Percentiles rank a stretch among this genome's conserved stretches.
phyloP scores from a whole-genome alignment of 2,797 vertebrate genomes.

The Taeniopygia guttata region DNA sequence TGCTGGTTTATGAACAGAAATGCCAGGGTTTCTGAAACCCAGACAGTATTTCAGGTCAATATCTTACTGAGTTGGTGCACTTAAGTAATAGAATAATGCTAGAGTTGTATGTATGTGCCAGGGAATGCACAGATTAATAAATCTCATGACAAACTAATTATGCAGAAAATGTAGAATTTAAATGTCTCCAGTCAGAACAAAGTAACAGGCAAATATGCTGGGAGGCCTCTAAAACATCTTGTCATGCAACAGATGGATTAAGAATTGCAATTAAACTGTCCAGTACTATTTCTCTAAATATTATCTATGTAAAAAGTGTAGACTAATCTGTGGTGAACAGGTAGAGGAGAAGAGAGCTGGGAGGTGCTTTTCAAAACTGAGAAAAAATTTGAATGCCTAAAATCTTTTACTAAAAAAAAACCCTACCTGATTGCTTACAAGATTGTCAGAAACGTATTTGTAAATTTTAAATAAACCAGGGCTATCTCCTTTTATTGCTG shows the following conservation, averaged over 20 bases:
- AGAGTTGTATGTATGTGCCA: neutral
- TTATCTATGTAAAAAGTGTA: neutral
- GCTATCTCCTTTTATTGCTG: neutral
- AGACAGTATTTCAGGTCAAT: neutral
- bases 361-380: neutral
- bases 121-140: neutral
- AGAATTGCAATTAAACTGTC: neutral
- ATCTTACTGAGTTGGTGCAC: neutral
- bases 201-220: neutral
- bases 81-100: neutral
- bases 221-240: neutral
- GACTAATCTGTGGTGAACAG: neutral
- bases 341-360: neutral
- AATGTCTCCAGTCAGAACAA: neutral
- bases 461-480: neutral
- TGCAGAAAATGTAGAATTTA: neutral
- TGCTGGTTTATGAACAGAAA: neutral
- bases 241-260: neutral
- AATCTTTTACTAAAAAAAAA: neutral
- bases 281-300: neutral
- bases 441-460: neutral
- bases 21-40: neutral
- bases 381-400: neutral
- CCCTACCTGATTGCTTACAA: neutral
- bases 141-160: neutral